Conservation (phyloP, 2,113 vertebrate species). For the Apteryx mantelli region DNA sequence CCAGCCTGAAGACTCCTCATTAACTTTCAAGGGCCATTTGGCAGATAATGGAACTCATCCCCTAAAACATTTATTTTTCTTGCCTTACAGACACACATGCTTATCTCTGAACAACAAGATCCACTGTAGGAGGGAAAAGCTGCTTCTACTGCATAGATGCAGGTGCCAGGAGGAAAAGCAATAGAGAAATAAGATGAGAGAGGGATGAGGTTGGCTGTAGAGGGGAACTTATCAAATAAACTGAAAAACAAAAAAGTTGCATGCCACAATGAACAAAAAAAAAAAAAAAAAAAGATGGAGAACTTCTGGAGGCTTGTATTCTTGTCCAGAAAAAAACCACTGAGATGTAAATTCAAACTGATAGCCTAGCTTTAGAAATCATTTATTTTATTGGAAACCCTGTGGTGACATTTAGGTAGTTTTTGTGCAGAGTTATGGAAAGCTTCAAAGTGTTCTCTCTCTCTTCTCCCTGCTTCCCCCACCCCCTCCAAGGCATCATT, state of each 20-base stretch:
- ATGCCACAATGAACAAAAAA: neutral
- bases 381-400: neutral
- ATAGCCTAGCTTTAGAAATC: neutral
- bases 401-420: neutral
- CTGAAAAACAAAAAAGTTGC: neutral
- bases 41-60: conserved; percentile 49
- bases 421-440: neutral
- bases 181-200: neutral
- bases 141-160: neutral
- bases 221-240: neutral
- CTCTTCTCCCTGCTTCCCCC: accelerated
- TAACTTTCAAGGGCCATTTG: conserved; percentile 63
- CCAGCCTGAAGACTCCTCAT: conserved; percentile 47
- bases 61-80: conserved; percentile 30
- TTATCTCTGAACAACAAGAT: neutral
- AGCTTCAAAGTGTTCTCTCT: neutral
- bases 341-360: neutral
- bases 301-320: neutral
- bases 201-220: neutral
- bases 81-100: neutral
- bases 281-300: neutral
- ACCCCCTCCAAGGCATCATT: neutral
- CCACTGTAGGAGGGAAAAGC: neutral
- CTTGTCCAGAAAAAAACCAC: neutral
- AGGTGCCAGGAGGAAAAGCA: neutral